Base-by-base conservation (phyloP, 2,888 invertebrate genomes). In the Actias luna region DNA sequence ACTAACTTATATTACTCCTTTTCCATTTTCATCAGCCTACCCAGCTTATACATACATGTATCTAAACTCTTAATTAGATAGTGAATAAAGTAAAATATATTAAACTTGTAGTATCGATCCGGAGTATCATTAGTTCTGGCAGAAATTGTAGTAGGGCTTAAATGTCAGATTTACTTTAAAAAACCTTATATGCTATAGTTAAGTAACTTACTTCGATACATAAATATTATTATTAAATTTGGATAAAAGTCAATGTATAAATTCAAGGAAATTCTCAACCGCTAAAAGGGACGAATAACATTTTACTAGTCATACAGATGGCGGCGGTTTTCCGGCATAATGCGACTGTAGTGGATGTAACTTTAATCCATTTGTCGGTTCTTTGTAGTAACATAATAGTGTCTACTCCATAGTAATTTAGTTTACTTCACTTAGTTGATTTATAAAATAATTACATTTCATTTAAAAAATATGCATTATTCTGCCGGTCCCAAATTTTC, bases 361-460 rank as follows among this genome's bases (percentile, higher is more conserved):
- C 29, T 55, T 22, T 29, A 29, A 29, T 29, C 55, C 55, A 55
- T 55, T 55, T 55, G 55, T 29, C 55, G 55, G 50, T 2, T 46
- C 55, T 55, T 55, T 55, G 55, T 55, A 2, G n/a, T 55, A 29
- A 29, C 55, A 29, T 27, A 10, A 27, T 29, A 29, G 16, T 29
- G 0, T 29, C 27, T 55, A 55, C 14, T 29, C 16, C 18, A 4
- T 29, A 55, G 29, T 29, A 52, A 25, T 12, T 5, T 50, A 22
- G 16, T 52, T 18, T 18, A 55, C 7, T 55, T 29, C 16, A 55
- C n/a, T 55, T 29, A 3, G 12, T 52, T 52, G 5, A 18, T 27
- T 25, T 52, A 27, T 14, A 5, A 52, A 27, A n/a, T 29, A 29
- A 16, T 29, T 55, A 29, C 8, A 16, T 16, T 29, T 52, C 8